A percentile compares a stretch with the other conserved stretches of the same genome.
phyloP scores from a whole-genome alignment of 2,888 invertebrate genomes.

The Amphipyra berbera region DNA sequence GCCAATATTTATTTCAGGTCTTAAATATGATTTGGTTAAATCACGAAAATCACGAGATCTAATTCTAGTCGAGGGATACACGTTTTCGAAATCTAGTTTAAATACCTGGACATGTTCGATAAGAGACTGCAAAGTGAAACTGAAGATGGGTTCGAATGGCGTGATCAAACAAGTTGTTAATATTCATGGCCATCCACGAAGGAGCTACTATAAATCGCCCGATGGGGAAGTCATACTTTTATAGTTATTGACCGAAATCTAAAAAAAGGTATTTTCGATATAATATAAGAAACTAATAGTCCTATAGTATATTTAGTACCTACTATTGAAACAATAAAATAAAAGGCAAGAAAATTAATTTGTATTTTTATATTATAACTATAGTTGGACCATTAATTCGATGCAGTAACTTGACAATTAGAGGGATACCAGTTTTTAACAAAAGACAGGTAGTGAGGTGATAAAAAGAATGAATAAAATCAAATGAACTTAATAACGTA shows the following conservation, averaged over 20 bases:
- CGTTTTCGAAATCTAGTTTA: constrained; percentile 42
- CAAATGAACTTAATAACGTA: too few relatives aligned
- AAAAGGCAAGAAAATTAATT: too few relatives aligned
- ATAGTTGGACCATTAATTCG: too few relatives aligned
- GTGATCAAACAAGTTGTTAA: constrained; percentile 12
- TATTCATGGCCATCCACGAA: constrained; percentile 16
- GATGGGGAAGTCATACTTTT: not conserved
- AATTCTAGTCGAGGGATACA: constrained; percentile 54
- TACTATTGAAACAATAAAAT: too few relatives aligned
- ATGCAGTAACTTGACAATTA: too few relatives aligned
- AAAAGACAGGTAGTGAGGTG: too few relatives aligned
- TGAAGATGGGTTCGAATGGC: constrained; percentile 52
- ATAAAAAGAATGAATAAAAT: too few relatives aligned
- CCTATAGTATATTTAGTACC: too few relatives aligned
- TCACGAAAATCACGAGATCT: constrained; percentile 58
- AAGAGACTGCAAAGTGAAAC: constrained; percentile 64
- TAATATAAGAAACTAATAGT: too few relatives aligned
- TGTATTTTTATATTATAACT: too few relatives aligned
- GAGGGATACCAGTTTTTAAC: too few relatives aligned
- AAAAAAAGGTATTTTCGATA: too few relatives aligned
- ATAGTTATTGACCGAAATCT: not conserved
- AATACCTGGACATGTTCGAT: constrained; percentile 61
- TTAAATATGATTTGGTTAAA: constrained; percentile 46
- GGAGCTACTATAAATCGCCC: not conserved
- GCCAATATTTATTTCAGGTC: constrained; percentile 24